These are phyloP conservation scores for Castor canadensis DNA, from an alignment of 2,113 vertebrate species.

Conservation along the genomic window DNA sequence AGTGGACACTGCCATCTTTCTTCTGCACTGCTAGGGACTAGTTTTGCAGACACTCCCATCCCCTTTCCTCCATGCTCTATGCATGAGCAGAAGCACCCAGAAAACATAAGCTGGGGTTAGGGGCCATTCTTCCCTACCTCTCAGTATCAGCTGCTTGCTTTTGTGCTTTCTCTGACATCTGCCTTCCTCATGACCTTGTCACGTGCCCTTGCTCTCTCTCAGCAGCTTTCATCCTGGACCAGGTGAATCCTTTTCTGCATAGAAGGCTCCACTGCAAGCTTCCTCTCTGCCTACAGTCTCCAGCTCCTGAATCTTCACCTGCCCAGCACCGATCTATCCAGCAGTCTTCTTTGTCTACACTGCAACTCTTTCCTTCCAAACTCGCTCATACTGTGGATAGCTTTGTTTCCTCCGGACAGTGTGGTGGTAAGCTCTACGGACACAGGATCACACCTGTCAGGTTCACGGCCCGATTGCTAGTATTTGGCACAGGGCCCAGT, in stretches of 20 bases:
- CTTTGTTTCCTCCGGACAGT: neutral
- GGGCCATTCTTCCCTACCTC: accelerated
- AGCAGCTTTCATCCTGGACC: neutral
- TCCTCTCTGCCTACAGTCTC: neutral
- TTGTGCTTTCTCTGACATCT: neutral
- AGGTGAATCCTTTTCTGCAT: neutral
- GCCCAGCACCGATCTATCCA: neutral
- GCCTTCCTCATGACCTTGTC: neutral
- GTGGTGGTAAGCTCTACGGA: neutral
- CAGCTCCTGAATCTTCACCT: neutral
- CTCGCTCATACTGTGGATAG: neutral
- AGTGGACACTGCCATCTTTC: neutral
- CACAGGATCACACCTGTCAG: neutral
- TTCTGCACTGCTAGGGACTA: neutral
- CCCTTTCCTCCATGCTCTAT: accelerated
- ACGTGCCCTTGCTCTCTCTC: neutral
- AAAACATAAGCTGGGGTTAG: accelerated
- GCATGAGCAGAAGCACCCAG: accelerated
- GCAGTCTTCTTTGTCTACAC: neutral
- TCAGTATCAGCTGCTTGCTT: neutral
- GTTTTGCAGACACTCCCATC: neutral
- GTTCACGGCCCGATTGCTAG: accelerated
- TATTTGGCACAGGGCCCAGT: neutral
- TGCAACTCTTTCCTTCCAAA: accelerated
- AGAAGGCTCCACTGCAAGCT: neutral